A percentile compares a stretch with the other conserved stretches of the same genome.
These are phyloP conservation scores for Gnatocerus cornutus DNA, from an alignment of 2,888 invertebrate genomes.

Conservation along the genomic window DNA sequence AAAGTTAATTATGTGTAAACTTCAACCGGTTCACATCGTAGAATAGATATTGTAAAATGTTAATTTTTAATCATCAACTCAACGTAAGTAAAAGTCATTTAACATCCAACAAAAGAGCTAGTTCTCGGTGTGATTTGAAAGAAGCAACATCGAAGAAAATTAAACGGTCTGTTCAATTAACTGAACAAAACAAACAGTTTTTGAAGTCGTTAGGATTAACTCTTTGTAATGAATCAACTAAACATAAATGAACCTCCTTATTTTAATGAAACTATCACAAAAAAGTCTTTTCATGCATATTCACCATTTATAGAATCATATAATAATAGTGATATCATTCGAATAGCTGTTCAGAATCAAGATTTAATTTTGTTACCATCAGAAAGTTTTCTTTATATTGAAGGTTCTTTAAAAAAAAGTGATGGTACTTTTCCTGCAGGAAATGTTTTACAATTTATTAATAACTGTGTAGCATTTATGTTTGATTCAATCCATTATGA, in stretches of 20 bases:
- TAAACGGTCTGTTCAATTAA: conserved; percentile 14
- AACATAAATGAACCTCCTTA: conserved; percentile 48
- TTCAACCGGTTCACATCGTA: too few species aligned
- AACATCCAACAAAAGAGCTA: conserved; percentile 7
- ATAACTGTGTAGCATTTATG: conserved; percentile 46
- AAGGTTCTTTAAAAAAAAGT: conserved; percentile 43
- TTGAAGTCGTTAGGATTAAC: conserved; percentile 45
- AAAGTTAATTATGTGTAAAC: too few species aligned
- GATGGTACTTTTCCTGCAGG: conserved; percentile 18
- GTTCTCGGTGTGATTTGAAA: conserved; percentile 22
- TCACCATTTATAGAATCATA: conserved; percentile 56
- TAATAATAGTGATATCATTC: conserved; percentile 61
- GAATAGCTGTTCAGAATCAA: conserved; percentile 59
- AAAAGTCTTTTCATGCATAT: conserved; percentile 57
- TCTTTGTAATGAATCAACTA: conserved; percentile 50
- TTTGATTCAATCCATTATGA: conserved; percentile 50
- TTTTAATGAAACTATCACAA: conserved; percentile 56
- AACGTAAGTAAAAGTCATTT: conserved; percentile 23
- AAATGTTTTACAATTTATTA: conserved; percentile 23
- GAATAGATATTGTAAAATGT: conserved; percentile 32
- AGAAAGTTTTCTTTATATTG: conserved; percentile 54
- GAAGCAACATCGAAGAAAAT: conserved; percentile 28
- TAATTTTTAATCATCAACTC: conserved; percentile 37
- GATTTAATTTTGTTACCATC: conserved; percentile 54
- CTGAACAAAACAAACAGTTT: conserved; percentile 45